Evolutionary conservation across 2,113 vertebrate genomes (phyloP).

Genomic region (Ptilorrhoa leucosticta): DNA sequence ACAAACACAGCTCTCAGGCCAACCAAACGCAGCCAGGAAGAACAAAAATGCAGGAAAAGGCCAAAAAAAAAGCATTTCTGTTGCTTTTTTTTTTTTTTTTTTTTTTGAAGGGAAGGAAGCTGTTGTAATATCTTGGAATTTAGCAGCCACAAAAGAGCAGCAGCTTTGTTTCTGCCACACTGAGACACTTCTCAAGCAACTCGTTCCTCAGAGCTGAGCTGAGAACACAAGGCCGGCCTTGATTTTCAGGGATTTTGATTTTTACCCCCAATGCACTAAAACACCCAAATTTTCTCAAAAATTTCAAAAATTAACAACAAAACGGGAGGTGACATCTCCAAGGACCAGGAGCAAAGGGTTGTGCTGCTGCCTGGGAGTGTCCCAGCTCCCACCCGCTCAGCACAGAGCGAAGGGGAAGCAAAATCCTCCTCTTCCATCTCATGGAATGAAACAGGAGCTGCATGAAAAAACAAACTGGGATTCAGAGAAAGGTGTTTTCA

Average conservation of each 20-base stretch:
- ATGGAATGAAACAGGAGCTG: not conserved
- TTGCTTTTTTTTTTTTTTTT: not conserved
- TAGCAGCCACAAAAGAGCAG: not conserved
- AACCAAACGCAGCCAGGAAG: not conserved
- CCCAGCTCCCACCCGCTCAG: not conserved
- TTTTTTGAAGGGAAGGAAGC: not conserved
- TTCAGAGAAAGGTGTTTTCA: not conserved
- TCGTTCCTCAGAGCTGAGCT: not conserved
- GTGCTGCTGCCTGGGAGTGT: not conserved
- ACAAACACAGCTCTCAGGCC: not conserved
- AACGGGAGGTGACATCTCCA: rapidly evolving
- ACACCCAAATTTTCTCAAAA: not conserved
- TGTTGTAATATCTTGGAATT: not conserved
- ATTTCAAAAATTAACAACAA: not conserved
- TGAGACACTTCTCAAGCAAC: not conserved
- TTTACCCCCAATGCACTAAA: not conserved
- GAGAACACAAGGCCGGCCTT: not conserved
- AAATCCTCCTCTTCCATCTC: not conserved
- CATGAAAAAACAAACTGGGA: not conserved
- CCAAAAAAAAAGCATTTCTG: not conserved
- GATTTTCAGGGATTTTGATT: not conserved
- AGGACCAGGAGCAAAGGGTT: not conserved
- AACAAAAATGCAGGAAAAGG: not conserved
- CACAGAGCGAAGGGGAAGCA: not conserved
- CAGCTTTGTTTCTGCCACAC: not conserved